Evolutionary conservation across 2,113 vertebrate species (phyloP), one percentile per base, ranked within the genome.

Genomic region (Athene noctua): DNA sequence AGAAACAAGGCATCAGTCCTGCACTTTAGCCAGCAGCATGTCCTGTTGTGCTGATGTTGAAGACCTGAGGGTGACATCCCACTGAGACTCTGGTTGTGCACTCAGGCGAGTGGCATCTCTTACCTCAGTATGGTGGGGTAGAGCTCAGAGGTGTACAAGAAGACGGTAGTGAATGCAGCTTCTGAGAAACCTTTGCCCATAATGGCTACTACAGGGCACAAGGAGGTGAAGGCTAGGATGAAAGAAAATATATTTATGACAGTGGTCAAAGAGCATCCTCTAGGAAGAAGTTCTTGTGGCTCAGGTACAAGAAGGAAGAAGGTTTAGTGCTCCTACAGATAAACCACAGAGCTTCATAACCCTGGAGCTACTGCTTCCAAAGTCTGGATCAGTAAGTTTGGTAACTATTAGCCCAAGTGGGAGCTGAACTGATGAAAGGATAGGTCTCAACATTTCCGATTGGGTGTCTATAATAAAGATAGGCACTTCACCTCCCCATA

Each of bases 91-190:
- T 46, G 72, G 46, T 6, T 19, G 11, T 71, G 59, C 55, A 9
- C 42, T n/a, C 21, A 5, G 63, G 30, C 7, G 11, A 29, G 63
- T 16, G 29, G 8, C n/a, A 7, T 38, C 61, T 72, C 98, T 94
- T 97, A 99, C 99, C 99, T 99, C 67, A 99, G 89, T 16, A 99
- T 97, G 1, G 99, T 99, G 15, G 99, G 99, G 80, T 98, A 99
- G 59, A 99, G 97, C 95, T 99, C 99, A 3, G 98, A 98, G 49
- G 98, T 98, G 94, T 98, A 99, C 78, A 99, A 93, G 88, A 94
- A 97, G 68, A 98, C 38, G 0, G 98, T 99, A 21, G 97, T 97
- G 97, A 99, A 99, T 7, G 99, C 97, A 25, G 97, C 98, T 93
- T 98, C 97, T 30, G 98, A 98, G 96, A 98, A 99, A 15, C 97